phyloP scores from a whole-genome alignment of 2,888 invertebrate species.

The Diachrysia chrysitis region DNA sequence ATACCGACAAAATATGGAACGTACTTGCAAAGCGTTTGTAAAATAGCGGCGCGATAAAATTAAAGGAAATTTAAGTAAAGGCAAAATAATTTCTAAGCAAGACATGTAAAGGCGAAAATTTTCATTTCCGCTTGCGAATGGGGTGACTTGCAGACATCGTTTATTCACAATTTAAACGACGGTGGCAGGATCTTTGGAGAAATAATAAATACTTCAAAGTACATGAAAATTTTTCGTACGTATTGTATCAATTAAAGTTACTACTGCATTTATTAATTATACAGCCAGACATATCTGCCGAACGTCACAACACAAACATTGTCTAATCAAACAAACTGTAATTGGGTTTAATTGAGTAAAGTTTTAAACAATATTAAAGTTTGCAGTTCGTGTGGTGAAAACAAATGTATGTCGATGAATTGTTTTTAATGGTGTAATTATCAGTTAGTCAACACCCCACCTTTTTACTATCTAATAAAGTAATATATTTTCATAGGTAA shows the following conservation, averaged over 20 bases:
- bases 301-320: neutral
- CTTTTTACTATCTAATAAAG: too few species aligned
- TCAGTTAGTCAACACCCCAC: neutral
- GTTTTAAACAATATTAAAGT: neutral
- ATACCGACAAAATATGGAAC: neutral
- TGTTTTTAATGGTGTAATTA: neutral
- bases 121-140: slow-evolving; percentile 4
- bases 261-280: neutral
- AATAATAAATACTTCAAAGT: neutral
- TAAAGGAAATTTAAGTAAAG: slow-evolving; percentile 6
- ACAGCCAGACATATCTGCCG: neutral
- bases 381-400: neutral
- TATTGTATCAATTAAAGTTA: neutral
- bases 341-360: neutral
- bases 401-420: neutral
- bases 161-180: neutral
- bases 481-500: too few species aligned
- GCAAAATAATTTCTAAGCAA: slow-evolving; percentile 3
- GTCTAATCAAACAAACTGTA: slow-evolving; percentile 1
- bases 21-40: neutral
- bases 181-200: neutral
- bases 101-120: neutral
- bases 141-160: neutral
- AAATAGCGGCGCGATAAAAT: neutral
- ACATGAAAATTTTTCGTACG: neutral